Percentiles rank a stretch among this genome's conserved stretches.
phyloP scores from a whole-genome alignment of 2,113 vertebrate genomes.

The Sprattus sprattus region DNA sequence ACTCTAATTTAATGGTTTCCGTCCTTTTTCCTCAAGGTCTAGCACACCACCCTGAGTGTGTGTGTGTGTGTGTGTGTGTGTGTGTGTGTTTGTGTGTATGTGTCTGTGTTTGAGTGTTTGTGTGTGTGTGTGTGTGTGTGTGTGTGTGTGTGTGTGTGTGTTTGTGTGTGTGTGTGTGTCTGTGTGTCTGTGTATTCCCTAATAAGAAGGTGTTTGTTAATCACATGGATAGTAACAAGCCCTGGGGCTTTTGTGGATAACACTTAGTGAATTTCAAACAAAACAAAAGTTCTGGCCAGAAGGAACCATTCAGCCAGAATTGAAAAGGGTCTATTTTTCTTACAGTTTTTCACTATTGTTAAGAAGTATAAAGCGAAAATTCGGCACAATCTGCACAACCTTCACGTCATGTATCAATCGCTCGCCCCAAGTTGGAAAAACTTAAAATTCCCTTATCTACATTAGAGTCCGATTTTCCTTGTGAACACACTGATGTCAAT shows the following conservation, averaged over 20 bases:
- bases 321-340: neutral
- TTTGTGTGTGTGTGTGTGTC: conserved; percentile 47
- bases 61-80: too few relatives aligned
- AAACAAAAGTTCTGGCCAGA: neutral
- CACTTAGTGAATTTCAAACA: neutral
- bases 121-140: conserved; percentile 30
- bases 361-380: too few relatives aligned
- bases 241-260: neutral
- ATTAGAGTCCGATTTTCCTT: too few relatives aligned
- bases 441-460: too few relatives aligned
- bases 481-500: too few relatives aligned
- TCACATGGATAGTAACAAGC: neutral
- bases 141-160: too few relatives aligned
- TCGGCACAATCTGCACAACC: too few relatives aligned
- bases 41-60: neutral
- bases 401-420: too few relatives aligned
- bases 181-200: neutral
- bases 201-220: neutral
- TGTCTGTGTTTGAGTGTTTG: conserved; percentile 40
- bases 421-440: too few relatives aligned
- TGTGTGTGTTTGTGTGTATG: too few relatives aligned
- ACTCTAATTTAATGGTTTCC: neutral
- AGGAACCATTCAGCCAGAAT: neutral
- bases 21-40: neutral
- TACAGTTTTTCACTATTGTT: too few relatives aligned